phyloP scores from a whole-genome alignment of 1,140 invertebrate genomes.

The Bombus superbus region DNA sequence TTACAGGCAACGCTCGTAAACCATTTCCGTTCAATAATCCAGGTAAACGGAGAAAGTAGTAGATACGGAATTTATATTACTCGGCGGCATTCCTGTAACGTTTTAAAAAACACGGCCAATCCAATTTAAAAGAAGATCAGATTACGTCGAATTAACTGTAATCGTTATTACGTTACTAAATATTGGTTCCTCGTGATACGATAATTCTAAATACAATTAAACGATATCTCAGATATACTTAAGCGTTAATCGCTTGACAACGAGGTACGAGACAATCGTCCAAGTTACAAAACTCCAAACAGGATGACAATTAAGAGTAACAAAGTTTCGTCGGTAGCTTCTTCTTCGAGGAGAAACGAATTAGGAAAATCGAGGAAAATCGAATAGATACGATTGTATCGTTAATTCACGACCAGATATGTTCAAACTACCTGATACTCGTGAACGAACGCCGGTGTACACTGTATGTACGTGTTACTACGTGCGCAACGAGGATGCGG shows the following conservation, averaged over 20 bases:
- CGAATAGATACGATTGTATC: background rate
- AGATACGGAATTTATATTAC: background rate
- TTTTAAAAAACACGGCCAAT: too few species aligned
- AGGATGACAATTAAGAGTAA: background rate
- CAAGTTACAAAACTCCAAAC: background rate
- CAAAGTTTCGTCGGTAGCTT: too few species aligned
- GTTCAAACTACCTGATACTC: background rate
- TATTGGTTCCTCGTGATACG: too few species aligned
- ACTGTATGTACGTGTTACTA: background rate
- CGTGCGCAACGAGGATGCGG: conserved; percentile 12
- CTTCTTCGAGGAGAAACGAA: background rate
- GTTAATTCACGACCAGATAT: background rate
- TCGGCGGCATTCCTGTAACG: too few species aligned
- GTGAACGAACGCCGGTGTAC: background rate
- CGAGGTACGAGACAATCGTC: background rate
- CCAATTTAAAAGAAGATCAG: too few species aligned
- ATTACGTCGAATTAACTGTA: too few species aligned
- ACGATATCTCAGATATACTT: background rate
- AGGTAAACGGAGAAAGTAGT: background rate
- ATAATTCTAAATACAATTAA: background rate
- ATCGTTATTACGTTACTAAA: too few species aligned
- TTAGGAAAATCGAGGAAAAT: background rate
- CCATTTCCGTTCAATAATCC: background rate
- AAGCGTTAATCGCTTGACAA: background rate
- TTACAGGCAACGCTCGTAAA: background rate